Evolutionary conservation across 2,888 invertebrate species (phyloP), one percentile per base, ranked within the genome.

Genomic region (Scotopteryx bipunctaria): DNA sequence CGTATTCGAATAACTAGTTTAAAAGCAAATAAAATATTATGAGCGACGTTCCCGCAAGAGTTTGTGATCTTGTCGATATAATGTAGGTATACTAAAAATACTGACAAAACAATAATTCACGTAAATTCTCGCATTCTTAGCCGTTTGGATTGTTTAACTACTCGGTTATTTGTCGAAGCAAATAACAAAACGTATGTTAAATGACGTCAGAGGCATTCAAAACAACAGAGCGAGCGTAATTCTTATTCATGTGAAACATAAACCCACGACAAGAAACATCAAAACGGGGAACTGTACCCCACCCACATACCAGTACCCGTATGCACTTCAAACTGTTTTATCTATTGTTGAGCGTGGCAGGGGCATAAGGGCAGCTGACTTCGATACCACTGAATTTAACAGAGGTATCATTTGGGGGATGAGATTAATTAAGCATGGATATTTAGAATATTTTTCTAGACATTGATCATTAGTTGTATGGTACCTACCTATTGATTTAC

Each of bases 321-420:
- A 67, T 70, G 64, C 64, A 63, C 49, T 54, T 54, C 43, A 57
- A 66, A 63, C 45, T 44, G 58, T 57, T 63, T 64, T 67, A 70
- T 70, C 71, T 64, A 49, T 48, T 31, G 53, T 56, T n/a, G n/a
- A 55, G 64, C 57, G 49, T 60, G 63, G 58, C 59, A 64, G 61
- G 63, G 59, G 57, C 63, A 63, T 69, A 50, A 56, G 59, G 49
- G 61, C 64, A 49, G 50, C 44, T 44, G 36, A 11, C 19, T 17
- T 33, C 14, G 16, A 25, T 44, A 48, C n/a, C 44, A 31, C 32
- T 43, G 9, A 2, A n/a, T n/a, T n/a, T n/a, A n/a, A n/a, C n/a
- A n/a, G n/a, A n/a, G n/a, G n/a, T n/a, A n/a, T n/a, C n/a, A n/a
- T 5, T 35, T 17, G n/a, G 17, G n/a, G 8, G 9, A 25, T n/a